phyloP scores from a whole-genome alignment of 1,140 invertebrate genomes.

The Saccostrea glomerata region DNA sequence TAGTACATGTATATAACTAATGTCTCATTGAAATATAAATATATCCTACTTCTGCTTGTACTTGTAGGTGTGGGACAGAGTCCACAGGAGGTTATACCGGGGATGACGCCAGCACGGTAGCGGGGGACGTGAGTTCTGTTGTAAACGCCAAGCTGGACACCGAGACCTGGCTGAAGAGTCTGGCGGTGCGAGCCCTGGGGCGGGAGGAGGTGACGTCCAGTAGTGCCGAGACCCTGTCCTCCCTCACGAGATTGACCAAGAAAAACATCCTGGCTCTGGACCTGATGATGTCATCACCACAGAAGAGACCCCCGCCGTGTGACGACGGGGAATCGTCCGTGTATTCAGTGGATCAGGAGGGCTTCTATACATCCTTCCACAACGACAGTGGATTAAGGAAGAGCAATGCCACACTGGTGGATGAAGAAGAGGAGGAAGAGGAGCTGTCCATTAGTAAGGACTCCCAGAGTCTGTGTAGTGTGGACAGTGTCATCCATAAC shows the following conservation, averaged over 20 bases:
- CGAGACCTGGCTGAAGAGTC: conserved; percentile 68
- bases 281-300: conserved; percentile 66
- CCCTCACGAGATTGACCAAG: conserved; percentile 68
- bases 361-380: conserved; percentile 98
- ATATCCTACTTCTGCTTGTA: neutral
- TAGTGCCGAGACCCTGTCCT: conserved; percentile 63
- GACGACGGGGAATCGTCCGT: conserved; percentile 95
- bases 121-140: conserved; percentile 65
- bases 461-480: conserved; percentile 65
- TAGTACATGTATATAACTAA: too few species aligned
- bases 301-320: conserved; percentile 78
- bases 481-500: conserved; percentile 71
- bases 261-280: conserved; percentile 72
- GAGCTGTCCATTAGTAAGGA: conserved; percentile 64
- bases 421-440: conserved; percentile 64
- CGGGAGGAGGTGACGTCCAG: conserved; percentile 64
- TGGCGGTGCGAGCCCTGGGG: conserved; percentile 66
- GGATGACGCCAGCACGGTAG: conserved; percentile 65
- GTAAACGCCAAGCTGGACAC: conserved; percentile 68
- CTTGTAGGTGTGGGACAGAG: conserved; percentile 64
- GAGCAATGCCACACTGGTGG: conserved; percentile 66
- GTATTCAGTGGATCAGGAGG: conserved; percentile 97
- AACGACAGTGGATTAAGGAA: conserved; percentile 91
- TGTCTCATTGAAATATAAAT: too few species aligned
- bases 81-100: conserved; percentile 66